These are phyloP conservation scores for Lobophora halterata DNA, from an alignment of 2,888 invertebrate genomes.

Conservation along the genomic window DNA sequence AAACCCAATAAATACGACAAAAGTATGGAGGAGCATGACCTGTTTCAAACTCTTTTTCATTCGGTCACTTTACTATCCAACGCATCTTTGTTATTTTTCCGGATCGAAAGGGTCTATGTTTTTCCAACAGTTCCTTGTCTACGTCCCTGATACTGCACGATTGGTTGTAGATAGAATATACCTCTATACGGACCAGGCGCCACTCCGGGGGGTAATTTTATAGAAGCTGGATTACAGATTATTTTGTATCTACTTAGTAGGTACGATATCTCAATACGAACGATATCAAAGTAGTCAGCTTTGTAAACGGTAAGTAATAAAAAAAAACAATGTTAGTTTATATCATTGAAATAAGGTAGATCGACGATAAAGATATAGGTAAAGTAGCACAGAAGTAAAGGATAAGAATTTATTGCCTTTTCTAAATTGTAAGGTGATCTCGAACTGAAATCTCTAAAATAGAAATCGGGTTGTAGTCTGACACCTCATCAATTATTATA, in stretches of 20 bases:
- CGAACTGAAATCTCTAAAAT: background rate
- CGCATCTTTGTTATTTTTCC: no score
- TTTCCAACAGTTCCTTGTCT: no score
- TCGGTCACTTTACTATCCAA: no score
- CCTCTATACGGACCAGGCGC: conserved; percentile 42
- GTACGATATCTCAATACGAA: conserved; percentile 32
- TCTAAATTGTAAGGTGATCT: conserved; percentile 3
- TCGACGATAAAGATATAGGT: conserved; percentile 20
- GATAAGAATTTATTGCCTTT: background rate
- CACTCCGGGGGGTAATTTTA: conserved; percentile 62
- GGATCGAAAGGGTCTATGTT: no score
- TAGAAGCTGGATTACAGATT: conserved; percentile 40
- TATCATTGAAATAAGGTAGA: conserved; percentile 26
- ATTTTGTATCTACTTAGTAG: conserved; percentile 18
- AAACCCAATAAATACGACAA: no score
- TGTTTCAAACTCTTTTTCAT: no score
- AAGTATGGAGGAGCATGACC: no score
- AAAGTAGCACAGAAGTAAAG: conserved; percentile 2
- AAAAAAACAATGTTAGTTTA: conserved; percentile 32
- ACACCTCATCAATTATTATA: no score
- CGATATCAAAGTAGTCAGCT: conserved; percentile 35
- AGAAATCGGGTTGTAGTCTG: no score
- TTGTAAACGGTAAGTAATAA: conserved; percentile 34
- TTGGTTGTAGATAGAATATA: conserved; percentile 12
- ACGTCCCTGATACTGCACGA: conserved; percentile 11